phyloP scores from a whole-genome alignment of 37 sponge, comb jelly and placozoan species.

The Chondrilla cf. caribensis region DNA sequence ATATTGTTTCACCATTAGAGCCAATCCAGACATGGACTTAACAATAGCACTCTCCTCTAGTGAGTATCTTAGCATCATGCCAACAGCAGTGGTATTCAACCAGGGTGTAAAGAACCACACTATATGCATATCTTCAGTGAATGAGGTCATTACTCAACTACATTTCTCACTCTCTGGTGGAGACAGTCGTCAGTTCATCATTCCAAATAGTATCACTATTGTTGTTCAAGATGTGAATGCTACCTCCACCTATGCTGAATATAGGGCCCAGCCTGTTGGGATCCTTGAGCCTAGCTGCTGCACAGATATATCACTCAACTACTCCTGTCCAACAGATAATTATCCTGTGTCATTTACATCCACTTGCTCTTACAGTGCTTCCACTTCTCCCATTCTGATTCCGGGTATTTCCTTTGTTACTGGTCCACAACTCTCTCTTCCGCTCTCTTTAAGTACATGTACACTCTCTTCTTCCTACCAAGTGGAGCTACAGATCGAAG shows the following conservation, averaged over 20 bases:
- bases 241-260: neutral
- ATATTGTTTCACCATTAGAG: neutral
- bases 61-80: neutral
- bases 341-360: neutral
- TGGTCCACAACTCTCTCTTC: neutral
- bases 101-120: neutral
- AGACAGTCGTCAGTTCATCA: neutral
- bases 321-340: neutral
- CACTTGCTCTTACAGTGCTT: neutral
- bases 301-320: neutral
- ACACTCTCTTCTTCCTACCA: neutral
- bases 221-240: neutral
- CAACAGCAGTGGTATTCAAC: neutral
- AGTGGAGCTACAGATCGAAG: neutral
- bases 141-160: neutral
- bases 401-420: conserved; percentile 9
- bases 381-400: neutral
- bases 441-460: neutral
- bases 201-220: conserved; percentile 5
- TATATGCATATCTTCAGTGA: neutral
- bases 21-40: conserved; percentile 4
- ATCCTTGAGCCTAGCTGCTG: conserved; percentile 29
- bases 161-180: neutral
- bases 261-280: neutral
- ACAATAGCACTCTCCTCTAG: neutral